A percentile compares a stretch with the other conserved stretches of the same genome.
Evolutionary conservation across 2,888 invertebrate genomes (phyloP).

Genomic region (Limenitis camilla): DNA sequence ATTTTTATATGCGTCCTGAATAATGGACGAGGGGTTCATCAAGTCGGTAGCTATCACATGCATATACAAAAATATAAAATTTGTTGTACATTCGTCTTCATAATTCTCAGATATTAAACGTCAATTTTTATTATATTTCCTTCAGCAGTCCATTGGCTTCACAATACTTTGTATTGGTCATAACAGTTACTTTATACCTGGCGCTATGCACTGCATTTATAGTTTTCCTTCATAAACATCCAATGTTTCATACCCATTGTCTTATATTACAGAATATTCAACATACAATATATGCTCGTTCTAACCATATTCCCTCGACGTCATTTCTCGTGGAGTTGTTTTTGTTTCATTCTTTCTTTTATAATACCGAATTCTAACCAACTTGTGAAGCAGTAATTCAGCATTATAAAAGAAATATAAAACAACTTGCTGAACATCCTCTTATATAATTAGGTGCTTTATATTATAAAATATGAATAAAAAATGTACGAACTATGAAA

Average conservation of each 20-base stretch:
- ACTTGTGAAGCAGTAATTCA: slow-evolving; percentile 19
- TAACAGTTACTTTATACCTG: background rate
- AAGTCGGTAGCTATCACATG: too few relatives aligned
- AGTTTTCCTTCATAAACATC: background rate
- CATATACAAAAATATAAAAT: too few relatives aligned
- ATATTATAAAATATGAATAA: too few relatives aligned
- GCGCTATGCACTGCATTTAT: background rate
- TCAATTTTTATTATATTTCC: too few relatives aligned
- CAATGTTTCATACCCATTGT: background rate
- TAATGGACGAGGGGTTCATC: too few relatives aligned
- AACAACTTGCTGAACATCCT: background rate
- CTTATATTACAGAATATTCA: background rate
- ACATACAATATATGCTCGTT: too few relatives aligned
- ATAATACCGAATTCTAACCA: slow-evolving; percentile 23
- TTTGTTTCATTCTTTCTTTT: slow-evolving; percentile 19
- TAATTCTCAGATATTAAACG: too few relatives aligned
- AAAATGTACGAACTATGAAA: too few relatives aligned
- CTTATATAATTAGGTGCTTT: too few relatives aligned
- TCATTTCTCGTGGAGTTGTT: background rate
- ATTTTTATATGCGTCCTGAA: too few relatives aligned
- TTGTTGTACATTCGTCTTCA: too few relatives aligned
- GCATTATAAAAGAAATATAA: slow-evolving; percentile 21
- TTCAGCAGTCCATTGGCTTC: too few relatives aligned
- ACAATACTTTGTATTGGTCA: background rate
- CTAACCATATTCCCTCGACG: background rate